Evolutionary conservation across 1,140 invertebrate species (phyloP), one percentile per base, ranked within the genome.

Genomic region (Drosophila punjabiensis): DNA sequence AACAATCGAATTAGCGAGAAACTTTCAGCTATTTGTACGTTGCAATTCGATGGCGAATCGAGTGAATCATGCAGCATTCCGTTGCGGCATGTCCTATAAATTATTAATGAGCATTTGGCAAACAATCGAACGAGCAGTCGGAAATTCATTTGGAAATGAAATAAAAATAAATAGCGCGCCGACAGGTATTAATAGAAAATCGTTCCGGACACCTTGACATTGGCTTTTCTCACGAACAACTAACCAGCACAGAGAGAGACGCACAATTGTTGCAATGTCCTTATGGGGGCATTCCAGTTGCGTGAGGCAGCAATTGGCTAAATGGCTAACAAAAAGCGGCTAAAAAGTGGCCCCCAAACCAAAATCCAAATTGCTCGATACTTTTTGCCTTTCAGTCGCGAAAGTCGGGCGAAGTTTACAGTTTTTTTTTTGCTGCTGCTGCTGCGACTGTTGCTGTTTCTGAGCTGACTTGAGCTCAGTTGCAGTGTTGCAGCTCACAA

Each of bases 101-200:
- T 89, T 76, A 90, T 89, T 89, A 86, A 90, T 89, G 86, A 89
- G 80, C 55, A 58, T 28, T 64, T 45, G n/a, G 41, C 32, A 18
- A 56, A 50, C 82, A 66, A 67, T 71, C 58, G 69, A 71, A 71
- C 58, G 69, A 71, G 67, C 71, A 35, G 37, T 55, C 53, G 47
- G 43, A 80, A 83, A 71, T 55, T 62, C 73, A 83, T 61, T 84
- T 52, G 48, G 53, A 70, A 79, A 78, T 58, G n/a, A 39, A n/a
- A 58, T 58, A 39, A 1, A 58, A 56, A 56, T 69, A 61, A 61
- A 77, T 65, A 65, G 20, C 47, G n/a, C 50, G 32, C 58, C 61
- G 50, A 67, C 68, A 61, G 66, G 56, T 84, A 64, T 65, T 73
- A 66, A 74, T 75, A 64, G 56, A 79, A 79, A 79, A 79, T 43